Conservation (phyloP, 2,888 invertebrate genomes). For the Desoria tigrina region DNA sequence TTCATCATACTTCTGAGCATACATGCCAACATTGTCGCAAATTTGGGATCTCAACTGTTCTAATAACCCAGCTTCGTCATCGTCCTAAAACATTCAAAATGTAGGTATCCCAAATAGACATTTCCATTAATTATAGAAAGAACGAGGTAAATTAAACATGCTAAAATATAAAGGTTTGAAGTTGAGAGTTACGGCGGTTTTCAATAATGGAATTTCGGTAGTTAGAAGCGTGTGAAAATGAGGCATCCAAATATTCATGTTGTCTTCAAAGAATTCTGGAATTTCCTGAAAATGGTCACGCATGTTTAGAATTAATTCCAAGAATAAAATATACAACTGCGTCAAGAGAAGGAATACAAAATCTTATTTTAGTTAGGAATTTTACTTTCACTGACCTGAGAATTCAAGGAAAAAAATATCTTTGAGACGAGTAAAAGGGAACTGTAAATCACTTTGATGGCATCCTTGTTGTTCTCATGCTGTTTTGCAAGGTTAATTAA, state of each 20-base stretch:
- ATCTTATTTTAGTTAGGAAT: too few relatives aligned
- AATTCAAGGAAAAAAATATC: conserved; percentile 95
- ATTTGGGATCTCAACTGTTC: conserved; percentile 93
- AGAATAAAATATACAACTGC: background rate
- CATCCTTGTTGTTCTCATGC: conserved; percentile 76
- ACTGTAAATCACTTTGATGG: conserved; percentile 82
- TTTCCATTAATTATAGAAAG: too few relatives aligned
- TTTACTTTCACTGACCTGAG: too few relatives aligned
- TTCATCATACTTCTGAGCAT: conserved; percentile 97
- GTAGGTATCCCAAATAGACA: conserved; percentile 11
- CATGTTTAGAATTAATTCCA: conserved; percentile 28
- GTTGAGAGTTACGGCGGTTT: conserved; percentile 67
- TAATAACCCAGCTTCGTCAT: conserved; percentile 82
- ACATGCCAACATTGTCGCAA: conserved; percentile 91
- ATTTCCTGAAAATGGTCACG: conserved; percentile 75
- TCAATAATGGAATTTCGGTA: conserved; percentile 73
- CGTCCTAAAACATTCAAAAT: conserved; percentile 65
- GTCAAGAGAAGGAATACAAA: background rate
- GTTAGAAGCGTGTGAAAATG: conserved; percentile 80
- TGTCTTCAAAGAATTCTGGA: conserved; percentile 98
- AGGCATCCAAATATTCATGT: conserved; percentile 93
- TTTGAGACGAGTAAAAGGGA: conserved; percentile 86
- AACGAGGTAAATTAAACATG: too few relatives aligned
- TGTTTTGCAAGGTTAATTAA: conserved; percentile 78
- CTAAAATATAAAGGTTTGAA: too few relatives aligned